Base-by-base conservation (phyloP, 2,113 vertebrate species). In the Vicugna pacos region DNA sequence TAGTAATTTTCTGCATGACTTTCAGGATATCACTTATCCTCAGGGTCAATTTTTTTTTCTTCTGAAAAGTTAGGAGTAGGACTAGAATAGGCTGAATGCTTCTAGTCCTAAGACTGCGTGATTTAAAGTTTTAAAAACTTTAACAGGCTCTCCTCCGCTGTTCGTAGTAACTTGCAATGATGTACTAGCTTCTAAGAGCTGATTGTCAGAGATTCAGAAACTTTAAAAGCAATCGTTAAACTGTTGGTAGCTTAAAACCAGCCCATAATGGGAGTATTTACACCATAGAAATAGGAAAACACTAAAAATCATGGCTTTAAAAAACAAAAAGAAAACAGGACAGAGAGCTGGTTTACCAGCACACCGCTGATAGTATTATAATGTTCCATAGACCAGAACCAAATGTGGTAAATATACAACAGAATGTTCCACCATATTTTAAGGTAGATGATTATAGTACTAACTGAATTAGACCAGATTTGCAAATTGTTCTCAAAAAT, bases 401-500 rank as follows among this genome's bases (percentile, higher is more conserved):
- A 95, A 96, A 60, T 28, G 64, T 52, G 87, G 20, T 52, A 96
- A 79, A 83, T 70, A 77, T 1, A 46, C 32, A 89, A 46, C 14
- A 89, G 60, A 76, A 60, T 62, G 12, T 64, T 46, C 73, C 6
- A 52, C 70, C 48, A 48, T 95, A 96, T 83, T 95, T 95, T 96
- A 95, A 94, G 50, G 35, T 64, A 95, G 48, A 94, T 94, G 92
- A 93, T 88, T 96, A 94, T 6, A 62, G 69, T 38, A 48, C 46
- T 92, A 93, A 97, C 62, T 92, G 42, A 96, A 96, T 97, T 92
- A 97, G 79, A 77, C 30, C 79, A 92, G 69, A 94, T 97, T 95
- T 94, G 69, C 76, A 97, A 97, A 92, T 95, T 94, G 92, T 87
- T 93, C 86, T 91, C 12, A 94, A 91, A 97, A 92, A 80, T 91